Evolutionary conservation across 2,797 vertebrate genomes (phyloP), one percentile per base, ranked within the genome.

Genomic region (Spheniscus humboldti): DNA sequence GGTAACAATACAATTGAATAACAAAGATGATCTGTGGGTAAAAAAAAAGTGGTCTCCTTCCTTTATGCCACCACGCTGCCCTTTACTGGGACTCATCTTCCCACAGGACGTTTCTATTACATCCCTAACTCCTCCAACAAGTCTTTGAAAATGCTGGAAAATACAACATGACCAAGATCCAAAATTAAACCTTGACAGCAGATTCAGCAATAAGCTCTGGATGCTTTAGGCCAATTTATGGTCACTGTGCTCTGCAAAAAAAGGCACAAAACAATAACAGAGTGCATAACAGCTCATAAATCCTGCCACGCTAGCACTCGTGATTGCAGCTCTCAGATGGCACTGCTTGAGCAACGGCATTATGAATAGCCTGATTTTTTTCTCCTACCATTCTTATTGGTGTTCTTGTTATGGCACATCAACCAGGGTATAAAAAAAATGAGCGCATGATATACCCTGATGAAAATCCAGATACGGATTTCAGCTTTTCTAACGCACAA

Each of bases 151-250:
- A 82, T 1, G 2, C 7, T 57, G 30, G 47, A 85, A 90, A 89
- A 60, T 11, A 69, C 63, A 82, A 18, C 53, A 47, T 2, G n/a
- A 77, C 56, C 86, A 64, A 60, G 67, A 87, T 39, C 8, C 74
- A 95, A 76, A 95, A 85, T 92, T 91, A 87, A 92, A 90, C 60
- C 37, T 74, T 50, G 74, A 88, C 67, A 85, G 67, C 18, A 95
- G 52, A 87, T 52, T 52, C 59, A 89, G 59, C 67, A 71, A 35
- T 47, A 76, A 77, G 24, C 57, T 88, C n/a, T 55, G 57, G 48
- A 83, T 86, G 73, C 68, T 86, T 72, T 75, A 33, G 68, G 78
- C 31, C 75, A 28, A 84, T 92, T 92, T 83, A 79, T 47, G 52
- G 71, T 30, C 53, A 16, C 66, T 20, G 33, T 19, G 48, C 41